These are phyloP conservation scores for Stenchaetothrips biformis DNA, from an alignment of 2,888 invertebrate genomes.

Conservation along the genomic window DNA sequence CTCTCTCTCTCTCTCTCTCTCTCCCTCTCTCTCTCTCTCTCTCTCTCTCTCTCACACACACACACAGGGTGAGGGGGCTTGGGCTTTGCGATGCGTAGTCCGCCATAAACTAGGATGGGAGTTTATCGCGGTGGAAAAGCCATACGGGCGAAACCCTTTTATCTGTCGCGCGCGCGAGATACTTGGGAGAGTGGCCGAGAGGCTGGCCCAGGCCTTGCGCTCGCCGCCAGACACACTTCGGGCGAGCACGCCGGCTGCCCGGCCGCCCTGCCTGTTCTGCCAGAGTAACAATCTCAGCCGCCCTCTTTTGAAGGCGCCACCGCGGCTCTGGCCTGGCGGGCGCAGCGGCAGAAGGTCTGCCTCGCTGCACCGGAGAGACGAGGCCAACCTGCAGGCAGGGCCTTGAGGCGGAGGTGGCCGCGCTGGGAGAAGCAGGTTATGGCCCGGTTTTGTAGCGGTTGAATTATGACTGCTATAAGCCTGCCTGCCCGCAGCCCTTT, in stretches of 20 bases:
- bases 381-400: not conserved
- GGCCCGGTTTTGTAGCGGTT: no score
- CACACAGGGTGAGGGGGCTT: not conserved
- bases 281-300: no score
- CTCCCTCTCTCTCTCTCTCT: not conserved
- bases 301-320: no score
- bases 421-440: no score
- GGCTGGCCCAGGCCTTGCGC: not conserved
- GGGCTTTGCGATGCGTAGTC: not conserved
- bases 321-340: no score
- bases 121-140: conserved; percentile 15
- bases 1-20: not conserved
- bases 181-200: not conserved
- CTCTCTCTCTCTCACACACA: not conserved
- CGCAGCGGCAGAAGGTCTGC: no score
- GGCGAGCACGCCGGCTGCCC: not conserved
- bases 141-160: conserved; percentile 23
- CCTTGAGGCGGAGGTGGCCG: not conserved
- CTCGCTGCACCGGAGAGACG: not conserved
- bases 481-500: not conserved
- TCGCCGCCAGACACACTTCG: not conserved
- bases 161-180: not conserved
- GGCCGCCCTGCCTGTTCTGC: no score
- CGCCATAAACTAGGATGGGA: conserved; percentile 15
- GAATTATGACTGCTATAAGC: no score